Evolutionary conservation across 2,113 vertebrate species (phyloP).

Genomic region (Gymnorhina tibicen): DNA sequence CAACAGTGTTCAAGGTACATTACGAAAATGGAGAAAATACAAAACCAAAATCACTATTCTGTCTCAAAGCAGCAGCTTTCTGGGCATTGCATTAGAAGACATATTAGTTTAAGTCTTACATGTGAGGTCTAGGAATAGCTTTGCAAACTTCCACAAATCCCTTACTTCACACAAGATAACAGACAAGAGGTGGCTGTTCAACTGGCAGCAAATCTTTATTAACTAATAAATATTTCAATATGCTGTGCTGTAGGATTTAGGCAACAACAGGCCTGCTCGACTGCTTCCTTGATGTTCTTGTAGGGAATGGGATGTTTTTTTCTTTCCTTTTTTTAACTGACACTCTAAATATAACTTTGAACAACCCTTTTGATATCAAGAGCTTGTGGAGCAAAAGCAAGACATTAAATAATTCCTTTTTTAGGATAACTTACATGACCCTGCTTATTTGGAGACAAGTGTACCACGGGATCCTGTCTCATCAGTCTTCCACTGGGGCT

Average conservation of each 20-base stretch:
- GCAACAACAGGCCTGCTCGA: background rate
- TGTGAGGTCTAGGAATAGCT: background rate
- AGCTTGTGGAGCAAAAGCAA: background rate
- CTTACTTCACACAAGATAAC: background rate
- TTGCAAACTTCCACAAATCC: background rate
- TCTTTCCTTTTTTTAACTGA: background rate
- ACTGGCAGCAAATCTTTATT: background rate
- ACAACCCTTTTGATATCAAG: background rate
- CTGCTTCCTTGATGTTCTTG: background rate
- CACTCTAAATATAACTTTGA: background rate
- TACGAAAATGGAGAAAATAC: background rate
- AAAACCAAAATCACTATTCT: background rate
- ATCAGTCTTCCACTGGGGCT: conserved; percentile 88
- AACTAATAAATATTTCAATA: background rate
- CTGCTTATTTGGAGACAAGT: conserved; percentile 88
- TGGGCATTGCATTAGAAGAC: background rate
- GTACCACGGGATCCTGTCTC: conserved; percentile 83
- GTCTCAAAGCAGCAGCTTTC: background rate
- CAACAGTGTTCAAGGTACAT: background rate
- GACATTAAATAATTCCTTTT: background rate
- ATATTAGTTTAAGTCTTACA: background rate
- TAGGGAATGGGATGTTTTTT: background rate
- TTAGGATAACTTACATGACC: conserved; percentile 80
- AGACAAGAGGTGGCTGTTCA: background rate
- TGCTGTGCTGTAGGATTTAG: background rate